phyloP scores from a whole-genome alignment of 2,113 vertebrate genomes.

The Ursus arctos region DNA sequence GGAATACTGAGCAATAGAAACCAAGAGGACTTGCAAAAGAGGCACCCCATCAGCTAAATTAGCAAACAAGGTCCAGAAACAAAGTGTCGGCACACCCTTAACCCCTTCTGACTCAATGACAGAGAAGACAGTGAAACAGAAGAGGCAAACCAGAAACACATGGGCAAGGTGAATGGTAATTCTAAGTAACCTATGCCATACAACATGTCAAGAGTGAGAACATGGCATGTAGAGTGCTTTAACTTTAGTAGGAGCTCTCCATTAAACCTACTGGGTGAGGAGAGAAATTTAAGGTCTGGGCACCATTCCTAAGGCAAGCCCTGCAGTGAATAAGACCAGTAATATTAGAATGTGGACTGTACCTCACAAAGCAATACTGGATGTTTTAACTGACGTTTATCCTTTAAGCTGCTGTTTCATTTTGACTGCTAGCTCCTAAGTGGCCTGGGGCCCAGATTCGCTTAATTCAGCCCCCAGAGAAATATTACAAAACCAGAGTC shows the following conservation, averaged over 20 bases:
- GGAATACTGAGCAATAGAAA: neutral
- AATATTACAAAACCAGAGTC: constrained; percentile 37
- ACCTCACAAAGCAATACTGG: constrained; percentile 8
- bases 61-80: neutral
- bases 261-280: neutral
- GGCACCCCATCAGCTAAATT: neutral
- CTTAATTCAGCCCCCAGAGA: constrained; percentile 47
- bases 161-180: neutral
- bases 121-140: neutral
- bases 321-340: neutral
- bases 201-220: neutral
- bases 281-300: neutral
- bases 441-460: constrained; percentile 52
- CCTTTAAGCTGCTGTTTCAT: constrained; percentile 66
- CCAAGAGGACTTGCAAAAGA: neutral
- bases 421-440: constrained; percentile 67
- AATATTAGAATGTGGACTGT: neutral
- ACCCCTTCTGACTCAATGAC: neutral
- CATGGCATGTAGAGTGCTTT: too few relatives aligned
- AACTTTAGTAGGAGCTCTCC: neutral
- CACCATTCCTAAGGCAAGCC: neutral
- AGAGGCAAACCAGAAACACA: neutral
- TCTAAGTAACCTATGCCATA: neutral
- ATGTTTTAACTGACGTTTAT: constrained; percentile 62
- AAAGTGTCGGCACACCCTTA: neutral